These are phyloP conservation scores for Upupa epops DNA, from an alignment of 2,113 vertebrate species.

Conservation along the genomic window DNA sequence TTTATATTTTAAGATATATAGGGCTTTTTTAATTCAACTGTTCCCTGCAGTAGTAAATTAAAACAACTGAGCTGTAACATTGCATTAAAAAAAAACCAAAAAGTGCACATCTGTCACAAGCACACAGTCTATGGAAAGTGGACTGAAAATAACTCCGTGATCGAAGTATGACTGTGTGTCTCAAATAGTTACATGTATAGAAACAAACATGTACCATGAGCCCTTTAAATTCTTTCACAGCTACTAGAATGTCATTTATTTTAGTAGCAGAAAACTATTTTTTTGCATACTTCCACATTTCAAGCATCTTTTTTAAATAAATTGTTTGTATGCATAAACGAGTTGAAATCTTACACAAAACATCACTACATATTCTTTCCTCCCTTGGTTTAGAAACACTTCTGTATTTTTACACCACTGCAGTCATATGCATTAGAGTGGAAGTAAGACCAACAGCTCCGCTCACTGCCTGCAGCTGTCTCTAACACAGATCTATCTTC, in stretches of 20 bases:
- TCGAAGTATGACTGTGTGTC: background rate
- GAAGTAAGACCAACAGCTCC: background rate
- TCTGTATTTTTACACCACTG: background rate
- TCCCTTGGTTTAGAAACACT: background rate
- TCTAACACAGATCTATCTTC: constrained; percentile 59
- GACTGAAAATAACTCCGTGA: background rate
- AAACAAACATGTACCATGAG: background rate
- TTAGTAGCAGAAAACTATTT: background rate
- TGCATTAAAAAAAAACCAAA: background rate
- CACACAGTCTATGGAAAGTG: background rate
- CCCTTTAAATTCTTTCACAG: background rate
- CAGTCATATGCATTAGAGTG: background rate
- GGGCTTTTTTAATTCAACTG: background rate
- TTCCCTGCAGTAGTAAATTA: background rate
- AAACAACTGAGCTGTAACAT: background rate
- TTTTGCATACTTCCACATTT: background rate
- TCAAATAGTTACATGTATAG: background rate
- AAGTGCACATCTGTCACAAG: background rate
- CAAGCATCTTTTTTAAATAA: background rate
- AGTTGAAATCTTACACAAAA: background rate
- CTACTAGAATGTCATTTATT: background rate
- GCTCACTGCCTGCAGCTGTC: constrained; percentile 37
- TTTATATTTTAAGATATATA: background rate
- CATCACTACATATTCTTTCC: background rate
- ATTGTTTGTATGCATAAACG: background rate